Evolutionary conservation across 53 echinoderm and acorn worm species (phyloP).

Genomic region (Arbacia lixula): DNA sequence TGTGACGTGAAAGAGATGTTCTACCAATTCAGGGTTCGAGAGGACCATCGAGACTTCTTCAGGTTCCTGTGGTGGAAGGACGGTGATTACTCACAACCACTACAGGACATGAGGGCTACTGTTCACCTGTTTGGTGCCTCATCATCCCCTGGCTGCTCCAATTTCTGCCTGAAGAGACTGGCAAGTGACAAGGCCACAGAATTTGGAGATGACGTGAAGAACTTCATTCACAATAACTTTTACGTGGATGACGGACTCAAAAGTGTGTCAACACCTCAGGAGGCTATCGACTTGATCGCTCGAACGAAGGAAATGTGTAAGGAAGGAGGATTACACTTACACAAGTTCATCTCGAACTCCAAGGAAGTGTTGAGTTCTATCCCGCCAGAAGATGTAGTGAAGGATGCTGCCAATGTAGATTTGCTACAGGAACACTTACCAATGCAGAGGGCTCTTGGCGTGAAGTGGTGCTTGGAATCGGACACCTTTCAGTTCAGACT

Average conservation of each 20-base stretch:
- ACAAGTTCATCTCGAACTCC: constrained; percentile 69
- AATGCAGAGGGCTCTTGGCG: constrained; percentile 48
- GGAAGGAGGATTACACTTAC: constrained; percentile 60
- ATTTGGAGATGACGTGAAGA: constrained; percentile 53
- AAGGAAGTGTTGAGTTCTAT: constrained; percentile 57
- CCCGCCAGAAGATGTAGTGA: constrained; percentile 35
- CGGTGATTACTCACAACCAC: not conserved
- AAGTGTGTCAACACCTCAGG: constrained; percentile 30
- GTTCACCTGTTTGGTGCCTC: constrained; percentile 64
- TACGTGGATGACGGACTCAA: constrained; percentile 76
- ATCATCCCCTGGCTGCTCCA: constrained; percentile 66
- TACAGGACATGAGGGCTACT: constrained; percentile 17
- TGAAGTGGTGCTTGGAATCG: constrained; percentile 57
- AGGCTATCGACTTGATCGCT: constrained; percentile 64
- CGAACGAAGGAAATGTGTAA: constrained; percentile 34
- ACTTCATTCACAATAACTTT: constrained; percentile 52
- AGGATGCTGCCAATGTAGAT: constrained; percentile 46
- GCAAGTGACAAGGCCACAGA: constrained; percentile 32
- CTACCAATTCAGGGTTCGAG: constrained; percentile 59
- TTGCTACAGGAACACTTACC: constrained; percentile 41
- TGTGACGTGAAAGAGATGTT: constrained; percentile 63
- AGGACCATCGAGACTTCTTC: constrained; percentile 53
- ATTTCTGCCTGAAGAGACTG: constrained; percentile 58
- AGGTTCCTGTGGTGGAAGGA: constrained; percentile 64
- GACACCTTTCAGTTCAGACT: constrained; percentile 49